Conservation (phyloP, 2,888 invertebrate species). For the Odiellus spinosus region DNA sequence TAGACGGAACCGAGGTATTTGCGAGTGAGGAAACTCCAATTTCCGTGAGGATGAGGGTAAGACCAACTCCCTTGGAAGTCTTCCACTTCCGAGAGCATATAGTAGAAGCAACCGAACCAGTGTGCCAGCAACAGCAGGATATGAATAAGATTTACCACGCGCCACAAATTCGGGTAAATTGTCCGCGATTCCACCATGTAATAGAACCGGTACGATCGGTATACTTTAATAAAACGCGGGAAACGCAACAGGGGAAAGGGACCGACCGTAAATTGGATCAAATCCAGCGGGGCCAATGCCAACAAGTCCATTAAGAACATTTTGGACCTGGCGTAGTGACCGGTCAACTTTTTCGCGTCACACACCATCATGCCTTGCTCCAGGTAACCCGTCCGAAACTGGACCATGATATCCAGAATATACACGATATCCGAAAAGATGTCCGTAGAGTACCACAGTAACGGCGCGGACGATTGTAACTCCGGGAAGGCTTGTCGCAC, state of each 20-base stretch:
- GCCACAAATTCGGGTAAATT: constrained; percentile 88
- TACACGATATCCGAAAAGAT: constrained; percentile 72
- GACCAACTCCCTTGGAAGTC: constrained; percentile 46
- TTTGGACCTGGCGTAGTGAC: constrained; percentile 69
- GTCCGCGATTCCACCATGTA: constrained; percentile 92
- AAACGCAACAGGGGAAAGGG: constrained; percentile 65
- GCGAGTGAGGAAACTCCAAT: constrained; percentile 72
- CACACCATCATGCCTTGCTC: constrained; percentile 91
- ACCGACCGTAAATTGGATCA: constrained; percentile 66
- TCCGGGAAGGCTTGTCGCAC: constrained; percentile 89
- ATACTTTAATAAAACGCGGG: constrained; percentile 40
- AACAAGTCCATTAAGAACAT: constrained; percentile 69
- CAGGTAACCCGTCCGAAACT: constrained; percentile 82
- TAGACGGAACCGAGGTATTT: constrained; percentile 89
- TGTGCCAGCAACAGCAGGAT: constrained; percentile 85
- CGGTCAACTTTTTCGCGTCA: constrained; percentile 72
- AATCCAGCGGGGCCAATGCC: constrained; percentile 67
- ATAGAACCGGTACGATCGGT: constrained; percentile 79
- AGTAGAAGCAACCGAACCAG: constrained; percentile 97
- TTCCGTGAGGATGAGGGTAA: constrained; percentile 39
- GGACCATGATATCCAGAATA: constrained; percentile 71
- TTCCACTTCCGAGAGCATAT: constrained; percentile 76
- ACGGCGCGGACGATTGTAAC: constrained; percentile 53
- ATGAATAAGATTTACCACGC: constrained; percentile 85
- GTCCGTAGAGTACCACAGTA: constrained; percentile 67